Evolutionary conservation across 2,888 invertebrate genomes (phyloP).

Genomic region (Limulus polyphemus): DNA sequence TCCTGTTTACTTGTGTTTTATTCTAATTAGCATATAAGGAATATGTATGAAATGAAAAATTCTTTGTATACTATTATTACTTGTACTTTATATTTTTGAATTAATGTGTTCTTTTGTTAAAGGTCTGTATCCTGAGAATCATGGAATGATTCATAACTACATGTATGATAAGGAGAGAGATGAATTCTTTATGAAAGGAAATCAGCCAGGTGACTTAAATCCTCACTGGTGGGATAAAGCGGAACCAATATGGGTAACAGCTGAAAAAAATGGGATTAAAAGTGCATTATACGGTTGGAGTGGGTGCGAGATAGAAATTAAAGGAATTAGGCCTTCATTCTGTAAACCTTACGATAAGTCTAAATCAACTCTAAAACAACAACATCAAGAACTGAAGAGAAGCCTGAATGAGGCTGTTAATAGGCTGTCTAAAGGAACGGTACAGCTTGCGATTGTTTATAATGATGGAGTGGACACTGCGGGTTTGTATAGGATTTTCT

Average conservation of each 20-base stretch:
- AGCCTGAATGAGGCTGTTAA: not conserved
- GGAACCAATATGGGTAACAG: slow-evolving; percentile 34
- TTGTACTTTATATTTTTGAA: no score
- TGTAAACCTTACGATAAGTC: slow-evolving; percentile 23
- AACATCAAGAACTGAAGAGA: not conserved
- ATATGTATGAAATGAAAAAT: no score
- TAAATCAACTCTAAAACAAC: slow-evolving; percentile 18
- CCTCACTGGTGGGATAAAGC: slow-evolving; percentile 30
- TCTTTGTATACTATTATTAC: no score
- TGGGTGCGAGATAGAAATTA: slow-evolving; percentile 23
- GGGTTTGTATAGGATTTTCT: slow-evolving; percentile 13
- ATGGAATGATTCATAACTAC: slow-evolving; percentile 1
- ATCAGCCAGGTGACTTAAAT: slow-evolving; percentile 5
- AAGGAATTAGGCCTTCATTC: slow-evolving; percentile 17
- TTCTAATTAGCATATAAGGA: no score
- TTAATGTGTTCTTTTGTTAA: not conserved
- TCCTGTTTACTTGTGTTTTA: no score
- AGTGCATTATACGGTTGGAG: slow-evolving; percentile 23
- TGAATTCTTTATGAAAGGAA: slow-evolving; percentile 1
- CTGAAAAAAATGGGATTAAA: slow-evolving; percentile 23
- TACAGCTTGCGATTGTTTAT: not conserved
- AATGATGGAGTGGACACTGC: slow-evolving; percentile 7
- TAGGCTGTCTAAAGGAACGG: not conserved
- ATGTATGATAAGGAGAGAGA: slow-evolving; percentile 1
- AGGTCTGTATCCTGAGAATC: slow-evolving; percentile 2